phyloP scores from a whole-genome alignment of 2,113 vertebrate genomes.

The Oncorhynchus nerka region DNA sequence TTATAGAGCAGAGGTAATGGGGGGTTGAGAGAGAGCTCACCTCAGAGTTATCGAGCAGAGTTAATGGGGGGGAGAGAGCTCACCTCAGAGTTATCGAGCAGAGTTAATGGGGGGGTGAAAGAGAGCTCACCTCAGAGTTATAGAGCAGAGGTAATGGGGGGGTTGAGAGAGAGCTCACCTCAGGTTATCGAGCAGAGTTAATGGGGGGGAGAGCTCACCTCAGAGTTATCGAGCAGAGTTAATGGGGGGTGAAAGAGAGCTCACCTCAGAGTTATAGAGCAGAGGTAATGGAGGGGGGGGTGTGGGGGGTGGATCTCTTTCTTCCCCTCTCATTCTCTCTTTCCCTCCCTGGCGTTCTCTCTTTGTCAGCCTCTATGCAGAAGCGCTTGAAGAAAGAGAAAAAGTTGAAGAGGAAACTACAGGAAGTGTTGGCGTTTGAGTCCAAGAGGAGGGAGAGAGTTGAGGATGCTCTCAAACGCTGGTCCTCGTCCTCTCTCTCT shows the following conservation, averaged over 20 bases:
- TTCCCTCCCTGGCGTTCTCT: background rate
- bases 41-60: too few species aligned
- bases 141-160: constrained; percentile 85
- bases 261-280: constrained; percentile 90
- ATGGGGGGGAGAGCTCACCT: constrained; percentile 84
- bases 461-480: constrained; percentile 88
- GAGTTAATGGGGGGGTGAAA: constrained; percentile 49
- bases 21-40: too few species aligned
- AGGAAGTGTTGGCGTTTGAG: constrained; percentile 95
- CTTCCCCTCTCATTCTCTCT: background rate
- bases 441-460: constrained; percentile 90
- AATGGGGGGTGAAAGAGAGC: constrained; percentile 70
- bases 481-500: constrained; percentile 76
- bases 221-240: constrained; percentile 93
- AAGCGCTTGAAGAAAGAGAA: constrained; percentile 97
- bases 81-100: too few species aligned
- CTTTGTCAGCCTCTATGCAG: constrained; percentile 87
- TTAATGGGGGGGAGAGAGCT: too few species aligned
- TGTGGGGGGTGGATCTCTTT: too few species aligned
- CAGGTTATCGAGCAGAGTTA: background rate
- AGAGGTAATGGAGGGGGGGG: constrained; percentile 81
- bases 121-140: constrained; percentile 93
- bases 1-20: background rate
- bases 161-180: too few species aligned
- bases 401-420: constrained; percentile 96